Conservation (phyloP, 2,888 invertebrate genomes). For the Andrena hattorfiana region DNA sequence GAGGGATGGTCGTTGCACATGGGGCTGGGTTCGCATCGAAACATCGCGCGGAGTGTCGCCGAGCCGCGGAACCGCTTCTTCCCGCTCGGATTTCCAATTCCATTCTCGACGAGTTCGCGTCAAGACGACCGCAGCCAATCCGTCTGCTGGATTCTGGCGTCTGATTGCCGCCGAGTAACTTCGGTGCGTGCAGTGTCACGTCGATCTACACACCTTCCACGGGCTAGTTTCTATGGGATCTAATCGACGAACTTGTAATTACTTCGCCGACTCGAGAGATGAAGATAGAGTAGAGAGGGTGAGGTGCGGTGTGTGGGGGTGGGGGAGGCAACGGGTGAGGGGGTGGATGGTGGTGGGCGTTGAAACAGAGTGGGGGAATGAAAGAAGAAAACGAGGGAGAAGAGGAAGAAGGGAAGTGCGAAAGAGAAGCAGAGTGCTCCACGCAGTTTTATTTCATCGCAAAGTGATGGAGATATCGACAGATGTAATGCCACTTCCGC, state of each 20-base stretch:
- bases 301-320: neutral
- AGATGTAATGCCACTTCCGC: constrained; percentile 77
- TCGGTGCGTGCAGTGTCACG: constrained; percentile 56
- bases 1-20: neutral
- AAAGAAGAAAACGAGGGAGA: neutral
- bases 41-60: neutral
- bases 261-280: constrained; percentile 67
- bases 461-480: constrained; percentile 80
- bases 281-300: constrained; percentile 17
- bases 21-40: neutral
- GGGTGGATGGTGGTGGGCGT: neutral
- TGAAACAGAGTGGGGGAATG: neutral
- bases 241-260: constrained; percentile 80
- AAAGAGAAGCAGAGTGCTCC: constrained; percentile 44
- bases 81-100: constrained; percentile 55
- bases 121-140: constrained; percentile 58
- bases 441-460: constrained; percentile 78
- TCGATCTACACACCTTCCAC: constrained; percentile 52
- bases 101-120: constrained; percentile 39
- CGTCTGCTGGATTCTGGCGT: constrained; percentile 61
- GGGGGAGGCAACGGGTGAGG: neutral
- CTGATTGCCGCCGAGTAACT: constrained; percentile 52
- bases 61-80: constrained; percentile 6
- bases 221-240: constrained; percentile 72
- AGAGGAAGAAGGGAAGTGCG: neutral